Conservation (phyloP, 2,113 vertebrate genomes). For the Turdus rufiventris region DNA sequence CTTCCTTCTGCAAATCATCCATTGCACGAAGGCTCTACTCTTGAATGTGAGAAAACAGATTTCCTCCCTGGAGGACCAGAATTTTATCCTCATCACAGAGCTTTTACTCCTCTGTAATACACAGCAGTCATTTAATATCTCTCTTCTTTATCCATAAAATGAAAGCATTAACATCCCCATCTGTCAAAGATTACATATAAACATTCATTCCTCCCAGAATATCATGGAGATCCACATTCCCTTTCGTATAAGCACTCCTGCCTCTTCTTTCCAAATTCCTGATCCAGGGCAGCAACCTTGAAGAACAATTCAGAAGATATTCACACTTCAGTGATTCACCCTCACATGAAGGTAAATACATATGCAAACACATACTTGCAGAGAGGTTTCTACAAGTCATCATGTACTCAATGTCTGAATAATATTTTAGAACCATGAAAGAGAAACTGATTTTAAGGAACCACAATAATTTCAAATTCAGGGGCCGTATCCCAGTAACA, state of each 20-base stretch:
- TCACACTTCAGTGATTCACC: background rate
- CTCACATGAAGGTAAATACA: background rate
- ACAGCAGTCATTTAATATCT: background rate
- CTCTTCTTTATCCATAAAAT: conserved; percentile 11
- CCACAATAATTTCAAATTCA: background rate
- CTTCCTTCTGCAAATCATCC: background rate
- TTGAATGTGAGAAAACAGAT: background rate
- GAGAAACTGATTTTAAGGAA: background rate
- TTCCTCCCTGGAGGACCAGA: background rate
- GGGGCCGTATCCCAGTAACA: background rate
- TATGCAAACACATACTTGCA: background rate
- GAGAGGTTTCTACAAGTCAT: background rate
- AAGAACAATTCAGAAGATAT: background rate
- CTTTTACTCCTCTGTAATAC: background rate
- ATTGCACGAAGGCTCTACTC: background rate
- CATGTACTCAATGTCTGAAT: background rate
- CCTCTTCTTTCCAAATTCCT: background rate
- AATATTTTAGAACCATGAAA: background rate
- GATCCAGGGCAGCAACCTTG: background rate
- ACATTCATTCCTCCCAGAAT: background rate
- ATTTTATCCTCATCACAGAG: background rate
- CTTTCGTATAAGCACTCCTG: background rate
- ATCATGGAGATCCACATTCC: background rate
- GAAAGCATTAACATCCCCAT: background rate
- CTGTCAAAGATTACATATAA: conserved; percentile 16